phyloP scores from a whole-genome alignment of 2,113 vertebrate species.

The Barnardius zonarius region DNA sequence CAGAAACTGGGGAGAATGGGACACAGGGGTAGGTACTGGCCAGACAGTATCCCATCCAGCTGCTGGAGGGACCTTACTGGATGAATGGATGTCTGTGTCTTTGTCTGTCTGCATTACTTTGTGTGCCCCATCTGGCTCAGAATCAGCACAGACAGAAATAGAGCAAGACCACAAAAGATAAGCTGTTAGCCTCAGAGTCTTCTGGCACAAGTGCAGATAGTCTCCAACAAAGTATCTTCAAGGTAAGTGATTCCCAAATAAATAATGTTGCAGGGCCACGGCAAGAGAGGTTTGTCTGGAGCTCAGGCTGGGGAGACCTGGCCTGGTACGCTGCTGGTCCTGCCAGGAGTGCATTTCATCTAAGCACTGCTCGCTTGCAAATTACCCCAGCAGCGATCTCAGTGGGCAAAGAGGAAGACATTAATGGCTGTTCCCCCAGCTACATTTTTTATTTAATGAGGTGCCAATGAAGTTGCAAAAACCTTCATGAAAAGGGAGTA shows the following conservation, averaged over 20 bases:
- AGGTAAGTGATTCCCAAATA: neutral
- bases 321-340: accelerated
- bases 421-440: neutral
- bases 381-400: neutral
- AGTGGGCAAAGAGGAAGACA: neutral
- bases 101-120: accelerated
- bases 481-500: neutral
- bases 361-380: neutral
- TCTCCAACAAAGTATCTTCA: neutral
- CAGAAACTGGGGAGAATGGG: neutral
- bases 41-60: accelerated
- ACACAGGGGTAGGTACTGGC: no score
- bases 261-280: no score
- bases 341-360: neutral
- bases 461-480: neutral
- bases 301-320: neutral
- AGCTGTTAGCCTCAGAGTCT: neutral
- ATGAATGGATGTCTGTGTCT: no score
- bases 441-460: neutral
- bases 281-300: neutral
- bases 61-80: neutral
- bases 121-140: neutral
- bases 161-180: neutral
- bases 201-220: neutral
- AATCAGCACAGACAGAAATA: neutral